Conservation (phyloP, 2,888 invertebrate species). For the Drosophila phalerata region DNA sequence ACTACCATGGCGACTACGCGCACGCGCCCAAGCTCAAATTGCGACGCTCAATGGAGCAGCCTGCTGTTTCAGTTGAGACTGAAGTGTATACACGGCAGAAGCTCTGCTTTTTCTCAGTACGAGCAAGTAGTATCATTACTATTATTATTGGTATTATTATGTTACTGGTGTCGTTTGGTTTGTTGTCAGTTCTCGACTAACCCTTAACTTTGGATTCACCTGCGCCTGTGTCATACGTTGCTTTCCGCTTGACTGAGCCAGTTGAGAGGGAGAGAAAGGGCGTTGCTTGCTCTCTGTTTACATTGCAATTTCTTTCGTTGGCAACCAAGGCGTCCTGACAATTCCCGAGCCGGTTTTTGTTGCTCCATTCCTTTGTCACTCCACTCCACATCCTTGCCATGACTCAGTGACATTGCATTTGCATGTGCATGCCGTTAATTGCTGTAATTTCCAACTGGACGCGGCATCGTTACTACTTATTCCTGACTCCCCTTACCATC, state of each 20-base stretch:
- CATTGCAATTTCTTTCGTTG: slow-evolving; percentile 64
- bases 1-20: slow-evolving; percentile 74
- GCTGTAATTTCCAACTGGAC: slow-evolving; percentile 76
- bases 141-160: slow-evolving; percentile 20
- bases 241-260: slow-evolving; percentile 57
- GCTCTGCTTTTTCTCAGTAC: not conserved
- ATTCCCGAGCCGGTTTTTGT: slow-evolving; percentile 56
- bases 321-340: slow-evolving; percentile 70
- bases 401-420: slow-evolving; percentile 80
- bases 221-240: slow-evolving; percentile 45
- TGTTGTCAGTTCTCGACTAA: slow-evolving; percentile 33
- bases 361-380: slow-evolving; percentile 25
- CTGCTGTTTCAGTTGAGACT: slow-evolving; percentile 12
- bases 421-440: slow-evolving; percentile 75
- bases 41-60: slow-evolving; percentile 60
- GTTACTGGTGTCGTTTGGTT: slow-evolving; percentile 19
- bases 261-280: slow-evolving; percentile 7
- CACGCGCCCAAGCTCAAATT: slow-evolving; percentile 80
- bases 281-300: slow-evolving; percentile 70
- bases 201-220: slow-evolving; percentile 53
- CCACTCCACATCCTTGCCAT: slow-evolving; percentile 42
- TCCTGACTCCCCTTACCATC: not conserved
- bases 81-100: not conserved
- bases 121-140: slow-evolving; percentile 8
- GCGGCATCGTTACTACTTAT: slow-evolving; percentile 28